These are phyloP conservation scores for Jacana jacana DNA, from an alignment of 2,113 vertebrate genomes.

Conservation along the genomic window DNA sequence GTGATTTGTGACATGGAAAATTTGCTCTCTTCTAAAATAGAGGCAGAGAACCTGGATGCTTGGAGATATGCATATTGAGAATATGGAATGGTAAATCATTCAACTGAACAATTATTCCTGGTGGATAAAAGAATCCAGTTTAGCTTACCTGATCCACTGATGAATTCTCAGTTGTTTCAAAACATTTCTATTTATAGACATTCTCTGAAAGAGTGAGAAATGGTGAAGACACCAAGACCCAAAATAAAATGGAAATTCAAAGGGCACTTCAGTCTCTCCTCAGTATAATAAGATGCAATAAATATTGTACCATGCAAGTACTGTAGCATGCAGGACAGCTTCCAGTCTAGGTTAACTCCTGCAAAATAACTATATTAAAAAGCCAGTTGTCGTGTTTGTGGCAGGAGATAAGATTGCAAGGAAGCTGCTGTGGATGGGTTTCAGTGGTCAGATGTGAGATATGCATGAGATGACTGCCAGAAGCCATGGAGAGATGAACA, in stretches of 20 bases:
- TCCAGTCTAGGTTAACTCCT: not conserved
- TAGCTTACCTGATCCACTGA: not conserved
- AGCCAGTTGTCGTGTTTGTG: not conserved
- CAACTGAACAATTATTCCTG: not conserved
- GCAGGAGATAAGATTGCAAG: not conserved
- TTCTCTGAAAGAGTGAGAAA: not conserved
- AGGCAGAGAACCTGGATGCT: not conserved
- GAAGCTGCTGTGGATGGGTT: not conserved
- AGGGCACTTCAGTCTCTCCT: not conserved
- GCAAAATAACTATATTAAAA: not conserved
- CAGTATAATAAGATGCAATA: not conserved
- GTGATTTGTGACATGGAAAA: not conserved
- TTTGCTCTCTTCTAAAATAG: not conserved
- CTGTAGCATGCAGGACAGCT: not conserved
- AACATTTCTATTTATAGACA: not conserved
- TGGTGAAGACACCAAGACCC: not conserved
- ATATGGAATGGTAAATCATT: not conserved
- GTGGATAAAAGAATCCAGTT: not conserved
- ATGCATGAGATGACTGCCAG: not conserved
- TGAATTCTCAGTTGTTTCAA: not conserved
- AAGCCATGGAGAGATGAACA: not conserved
- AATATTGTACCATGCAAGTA: too few relatives aligned
- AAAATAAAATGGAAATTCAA: not conserved
- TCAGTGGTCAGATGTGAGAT: not conserved
- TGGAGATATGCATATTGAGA: not conserved